Evolutionary conservation across 1,140 invertebrate species (phyloP).

Genomic region (Goniozus legneri): DNA sequence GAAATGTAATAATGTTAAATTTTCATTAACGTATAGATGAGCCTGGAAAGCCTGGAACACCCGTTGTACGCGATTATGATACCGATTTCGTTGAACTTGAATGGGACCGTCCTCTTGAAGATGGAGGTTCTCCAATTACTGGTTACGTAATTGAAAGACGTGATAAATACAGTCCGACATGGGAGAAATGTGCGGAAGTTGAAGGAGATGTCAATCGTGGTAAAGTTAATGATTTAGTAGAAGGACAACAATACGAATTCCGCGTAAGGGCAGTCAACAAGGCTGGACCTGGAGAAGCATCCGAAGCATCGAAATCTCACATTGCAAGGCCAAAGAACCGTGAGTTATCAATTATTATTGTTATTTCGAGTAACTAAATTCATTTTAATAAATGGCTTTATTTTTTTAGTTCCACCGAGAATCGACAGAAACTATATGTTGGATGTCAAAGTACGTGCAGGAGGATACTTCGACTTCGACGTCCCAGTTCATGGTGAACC

Average conservation of each 20-base stretch:
- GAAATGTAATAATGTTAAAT: background rate
- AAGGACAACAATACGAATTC: constrained; percentile 93
- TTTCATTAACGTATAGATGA: constrained; percentile 57
- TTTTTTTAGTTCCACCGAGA: constrained; percentile 73
- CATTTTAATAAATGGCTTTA: background rate
- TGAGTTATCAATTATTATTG: constrained; percentile 44
- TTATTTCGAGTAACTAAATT: background rate
- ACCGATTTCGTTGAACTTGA: constrained; percentile 91
- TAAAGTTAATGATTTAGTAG: constrained; percentile 82
- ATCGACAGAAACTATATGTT: constrained; percentile 92
- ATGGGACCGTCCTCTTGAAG: constrained; percentile 82
- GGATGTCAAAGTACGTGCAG: constrained; percentile 89
- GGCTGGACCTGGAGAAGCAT: constrained; percentile 87
- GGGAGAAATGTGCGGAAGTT: constrained; percentile 85
- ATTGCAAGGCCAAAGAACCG: constrained; percentile 87
- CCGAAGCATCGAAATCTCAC: constrained; percentile 83
- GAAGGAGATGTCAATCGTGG: constrained; percentile 79
- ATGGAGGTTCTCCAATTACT: constrained; percentile 87
- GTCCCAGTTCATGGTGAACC: constrained; percentile 94
- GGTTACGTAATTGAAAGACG: constrained; percentile 96
- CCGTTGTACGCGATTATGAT: constrained; percentile 89
- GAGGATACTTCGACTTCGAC: constrained; percentile 89
- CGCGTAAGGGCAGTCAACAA: constrained; percentile 91
- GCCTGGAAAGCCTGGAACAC: constrained; percentile 82
- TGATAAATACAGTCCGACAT: constrained; percentile 82